Conservation (phyloP, 2,113 vertebrate genomes). For the Gadus macrocephalus region DNA sequence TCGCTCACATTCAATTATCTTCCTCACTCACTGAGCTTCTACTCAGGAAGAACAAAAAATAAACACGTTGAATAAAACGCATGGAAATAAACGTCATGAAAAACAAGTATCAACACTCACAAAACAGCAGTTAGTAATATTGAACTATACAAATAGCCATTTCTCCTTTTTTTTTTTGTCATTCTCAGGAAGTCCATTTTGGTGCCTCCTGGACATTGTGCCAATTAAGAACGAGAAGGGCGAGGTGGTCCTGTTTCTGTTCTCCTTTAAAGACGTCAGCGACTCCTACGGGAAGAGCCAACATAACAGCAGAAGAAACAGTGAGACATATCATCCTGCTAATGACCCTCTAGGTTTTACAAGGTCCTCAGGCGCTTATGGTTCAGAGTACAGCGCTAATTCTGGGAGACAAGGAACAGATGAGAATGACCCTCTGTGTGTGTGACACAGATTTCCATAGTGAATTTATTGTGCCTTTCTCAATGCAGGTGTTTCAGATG, state of each 20-base stretch:
- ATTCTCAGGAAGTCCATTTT: constrained; percentile 78
- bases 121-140: not conserved
- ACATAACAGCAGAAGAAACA: constrained; percentile 65
- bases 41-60: not conserved
- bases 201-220: constrained; percentile 92
- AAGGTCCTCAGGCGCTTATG: not conserved
- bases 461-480: not conserved
- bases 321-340: constrained; percentile 52
- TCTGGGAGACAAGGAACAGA: no score
- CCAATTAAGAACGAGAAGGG: constrained; percentile 97
- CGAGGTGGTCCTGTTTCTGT: constrained; percentile 91
- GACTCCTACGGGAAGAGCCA: constrained; percentile 73
- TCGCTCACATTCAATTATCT: no score
- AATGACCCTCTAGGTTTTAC: no score
- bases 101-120: no score
- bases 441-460: no score
- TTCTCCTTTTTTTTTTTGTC: constrained; percentile 17
- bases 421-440: no score
- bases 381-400: no score
- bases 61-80: not conserved
- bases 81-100: no score
- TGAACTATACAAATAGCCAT: not conserved
- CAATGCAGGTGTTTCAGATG: constrained; percentile 49
- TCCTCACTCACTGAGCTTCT: no score
- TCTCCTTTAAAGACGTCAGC: constrained; percentile 94